These are phyloP conservation scores for Sebastiscus tertius DNA, from an alignment of 2,797 vertebrate genomes.

Conservation along the genomic window DNA sequence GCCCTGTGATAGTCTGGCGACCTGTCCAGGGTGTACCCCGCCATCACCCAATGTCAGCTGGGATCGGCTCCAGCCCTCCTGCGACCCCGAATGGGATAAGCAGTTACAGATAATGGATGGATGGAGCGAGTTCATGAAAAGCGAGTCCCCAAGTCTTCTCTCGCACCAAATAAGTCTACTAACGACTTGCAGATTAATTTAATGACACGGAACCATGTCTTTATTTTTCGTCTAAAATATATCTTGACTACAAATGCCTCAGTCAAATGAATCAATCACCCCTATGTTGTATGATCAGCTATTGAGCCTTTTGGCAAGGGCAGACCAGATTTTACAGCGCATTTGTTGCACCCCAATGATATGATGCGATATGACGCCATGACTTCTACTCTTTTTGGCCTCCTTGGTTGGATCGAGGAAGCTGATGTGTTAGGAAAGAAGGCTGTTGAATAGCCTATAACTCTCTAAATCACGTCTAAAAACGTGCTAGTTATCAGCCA, in stretches of 20 bases:
- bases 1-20: too few relatives aligned
- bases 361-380: rapidly evolving
- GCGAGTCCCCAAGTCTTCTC: too few relatives aligned
- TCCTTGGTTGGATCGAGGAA: not conserved
- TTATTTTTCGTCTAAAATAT: not conserved
- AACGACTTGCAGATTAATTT: too few relatives aligned
- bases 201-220: not conserved
- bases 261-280: not conserved
- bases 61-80: too few relatives aligned
- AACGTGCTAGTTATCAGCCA: constrained; percentile 27
- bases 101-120: too few relatives aligned
- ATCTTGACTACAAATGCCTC: not conserved
- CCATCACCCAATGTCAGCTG: too few relatives aligned
- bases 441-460: constrained; percentile 17
- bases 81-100: too few relatives aligned
- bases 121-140: too few relatives aligned
- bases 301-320: not conserved
- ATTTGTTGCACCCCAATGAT: not conserved
- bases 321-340: not conserved
- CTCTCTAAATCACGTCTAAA: constrained; percentile 46
- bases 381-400: not conserved
- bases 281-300: not conserved
- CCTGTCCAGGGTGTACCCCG: rapidly evolving
- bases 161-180: too few relatives aligned
- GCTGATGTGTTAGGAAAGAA: constrained; percentile 4